A percentile compares a stretch with the other conserved stretches of the same genome.
Conservation (phyloP, 1,140 invertebrate genomes). For the Drosophila repleta region DNA sequence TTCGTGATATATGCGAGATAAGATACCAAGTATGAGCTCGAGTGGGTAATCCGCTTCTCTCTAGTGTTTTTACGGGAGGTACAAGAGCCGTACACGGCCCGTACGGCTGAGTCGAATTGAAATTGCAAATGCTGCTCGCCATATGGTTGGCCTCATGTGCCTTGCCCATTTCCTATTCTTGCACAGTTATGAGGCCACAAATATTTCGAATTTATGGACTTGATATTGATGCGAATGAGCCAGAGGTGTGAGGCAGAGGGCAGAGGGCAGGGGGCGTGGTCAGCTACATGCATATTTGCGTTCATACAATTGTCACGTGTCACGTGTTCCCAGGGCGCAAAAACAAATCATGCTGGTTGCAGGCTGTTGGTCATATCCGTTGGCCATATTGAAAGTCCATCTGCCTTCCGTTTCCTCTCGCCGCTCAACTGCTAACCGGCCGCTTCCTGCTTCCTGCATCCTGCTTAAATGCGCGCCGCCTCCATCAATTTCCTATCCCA, state of each 20-base stretch:
- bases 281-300: neutral
- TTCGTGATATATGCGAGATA: too few relatives aligned
- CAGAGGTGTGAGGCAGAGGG: neutral
- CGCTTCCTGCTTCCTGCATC: constrained; percentile 26
- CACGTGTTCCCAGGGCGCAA: neutral
- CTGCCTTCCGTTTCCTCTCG: constrained; percentile 66
- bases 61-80: too few relatives aligned
- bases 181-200: constrained; percentile 2
- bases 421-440: constrained; percentile 31
- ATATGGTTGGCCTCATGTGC: too few relatives aligned
- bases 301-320: constrained; percentile 6
- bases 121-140: too few relatives aligned
- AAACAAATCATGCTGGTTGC: constrained; percentile 22
- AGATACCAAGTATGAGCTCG: too few relatives aligned
- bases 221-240: neutral
- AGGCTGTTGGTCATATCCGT: constrained; percentile 56
- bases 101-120: too few relatives aligned
- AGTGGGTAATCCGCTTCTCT: too few relatives aligned
- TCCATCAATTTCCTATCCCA: constrained; percentile 3
- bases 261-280: neutral
- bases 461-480: constrained; percentile 1
- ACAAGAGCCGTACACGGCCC: too few relatives aligned
- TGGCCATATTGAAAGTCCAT: constrained; percentile 35
- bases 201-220: constrained; percentile 1
- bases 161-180: too few relatives aligned